Base-by-base conservation (phyloP, 2,888 invertebrate genomes). In the Coleophora deauratella region DNA sequence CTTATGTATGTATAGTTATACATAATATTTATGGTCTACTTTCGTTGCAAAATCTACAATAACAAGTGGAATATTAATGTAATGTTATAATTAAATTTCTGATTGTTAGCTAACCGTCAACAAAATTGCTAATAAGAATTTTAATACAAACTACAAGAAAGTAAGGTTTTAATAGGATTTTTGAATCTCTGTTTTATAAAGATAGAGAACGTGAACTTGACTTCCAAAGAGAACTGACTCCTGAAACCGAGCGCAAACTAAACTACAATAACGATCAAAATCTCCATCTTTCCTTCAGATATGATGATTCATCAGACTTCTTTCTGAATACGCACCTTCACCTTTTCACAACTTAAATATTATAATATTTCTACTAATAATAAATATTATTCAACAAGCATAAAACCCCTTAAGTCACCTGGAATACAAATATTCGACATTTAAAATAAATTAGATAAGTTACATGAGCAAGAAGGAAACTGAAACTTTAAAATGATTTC, bases 41-140 rank as follows among this genome's bases (percentile, higher is more conserved):
- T 81, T 81, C 80, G 80, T 81, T 81, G 80, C 80, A 80, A 77
- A 78, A 77, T 75, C 75, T 77, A 77, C 73, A 51, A 64, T 76
- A 76, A 80, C 77, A 74, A 75, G 65, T 72, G 66, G 60, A 21
- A 21, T 21, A 21, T 21, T 21, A 6, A 21, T 10, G 28, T 30
- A 31, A n/a, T 21, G 14, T 27, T 21, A 21, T 21, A 21, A 21
- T 21, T 4, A 6, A 21, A 4, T n/a, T n/a, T n/a, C n/a, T n/a
- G n/a, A 6, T 21, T 4, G 21, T 21, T 21, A 21, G 3, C 3
- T 21, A 21, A 21, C 3, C 21, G 6, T 38, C 27, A 39, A 41
- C 41, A 38, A 28, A 44, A 43, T 12, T 21, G 28, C 38, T 40
- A 35, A 39, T 21, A n/a, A n/a, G n/a, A n/a, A 21, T 21, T 21